These are phyloP conservation scores for Smittia sp. DNA, from an alignment of 2,888 invertebrate species.

Conservation along the genomic window DNA sequence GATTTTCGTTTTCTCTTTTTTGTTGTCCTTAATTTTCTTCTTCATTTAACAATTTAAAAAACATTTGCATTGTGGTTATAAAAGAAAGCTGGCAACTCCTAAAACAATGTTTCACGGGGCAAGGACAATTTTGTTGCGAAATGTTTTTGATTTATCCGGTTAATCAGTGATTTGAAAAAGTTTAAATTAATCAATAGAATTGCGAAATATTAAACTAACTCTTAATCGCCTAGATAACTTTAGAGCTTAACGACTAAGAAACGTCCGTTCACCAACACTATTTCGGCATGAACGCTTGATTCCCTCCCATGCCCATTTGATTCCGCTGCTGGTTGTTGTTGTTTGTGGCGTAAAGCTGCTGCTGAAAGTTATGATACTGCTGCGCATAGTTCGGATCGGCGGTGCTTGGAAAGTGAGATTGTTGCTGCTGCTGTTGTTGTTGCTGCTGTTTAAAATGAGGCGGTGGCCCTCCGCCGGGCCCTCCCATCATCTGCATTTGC, in stretches of 20 bases:
- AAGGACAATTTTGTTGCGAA: neutral
- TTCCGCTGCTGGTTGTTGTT: conserved; percentile 48
- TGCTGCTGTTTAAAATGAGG: conserved; percentile 45
- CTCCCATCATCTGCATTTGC: conserved; percentile 44
- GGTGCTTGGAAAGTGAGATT: conserved; percentile 80
- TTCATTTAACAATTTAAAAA: conserved; percentile 25
- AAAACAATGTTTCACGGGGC: neutral
- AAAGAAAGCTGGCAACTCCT: conserved; percentile 17
- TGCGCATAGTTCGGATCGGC: conserved; percentile 91
- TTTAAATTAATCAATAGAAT: conserved; percentile 40
- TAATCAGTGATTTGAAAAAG: conserved; percentile 1
- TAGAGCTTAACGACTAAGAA: conserved; percentile 24
- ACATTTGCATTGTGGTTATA: neutral
- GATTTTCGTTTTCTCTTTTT: conserved; percentile 27
- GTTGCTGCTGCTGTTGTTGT: conserved; percentile 56
- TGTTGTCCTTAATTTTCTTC: conserved; percentile 21
- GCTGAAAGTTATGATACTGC: conserved; percentile 94
- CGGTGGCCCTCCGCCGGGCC: conserved; percentile 45
- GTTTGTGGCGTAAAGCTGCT: conserved; percentile 83
- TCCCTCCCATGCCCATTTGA: conserved; percentile 39
- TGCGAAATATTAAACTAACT: conserved; percentile 41
- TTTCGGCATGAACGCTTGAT: conserved; percentile 39
- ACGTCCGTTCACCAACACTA: conserved; percentile 20
- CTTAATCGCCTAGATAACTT: conserved; percentile 40
- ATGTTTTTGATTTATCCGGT: conserved; percentile 13